These are phyloP conservation scores for Notarius quadriscutis DNA, from an alignment of 2,113 vertebrate species.

Conservation along the genomic window DNA sequence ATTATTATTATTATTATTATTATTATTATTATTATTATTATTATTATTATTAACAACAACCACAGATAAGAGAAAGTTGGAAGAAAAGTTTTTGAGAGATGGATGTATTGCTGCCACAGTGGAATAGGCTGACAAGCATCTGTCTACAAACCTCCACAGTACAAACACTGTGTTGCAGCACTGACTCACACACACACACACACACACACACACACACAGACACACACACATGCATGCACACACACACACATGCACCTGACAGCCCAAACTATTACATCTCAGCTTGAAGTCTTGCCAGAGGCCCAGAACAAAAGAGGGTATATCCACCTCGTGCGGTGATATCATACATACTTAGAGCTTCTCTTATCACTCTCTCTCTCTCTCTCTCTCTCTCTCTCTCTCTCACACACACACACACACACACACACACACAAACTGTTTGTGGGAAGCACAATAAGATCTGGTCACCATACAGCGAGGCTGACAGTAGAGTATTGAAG, in stretches of 20 bases:
- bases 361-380: neutral
- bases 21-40: conserved; percentile 11
- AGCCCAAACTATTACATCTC: conserved; percentile 57
- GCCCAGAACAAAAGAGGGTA: conserved; percentile 51
- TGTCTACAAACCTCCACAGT: conserved; percentile 72
- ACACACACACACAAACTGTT: conserved; percentile 43
- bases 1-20: neutral
- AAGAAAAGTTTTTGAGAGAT: neutral
- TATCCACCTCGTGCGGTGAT: conserved; percentile 57
- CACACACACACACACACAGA: conserved; percentile 16
- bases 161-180: conserved; percentile 72
- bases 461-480: conserved; percentile 72
- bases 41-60: neutral
- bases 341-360: conserved; percentile 51
- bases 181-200: conserved; percentile 27
- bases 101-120: conserved; percentile 66
- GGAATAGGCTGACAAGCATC: conserved; percentile 68
- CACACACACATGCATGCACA: neutral
- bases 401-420: conserved; percentile 33
- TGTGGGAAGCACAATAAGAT: conserved; percentile 72
- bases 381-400: too few species aligned
- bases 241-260: conserved; percentile 39
- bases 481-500: conserved; percentile 73
- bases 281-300: conserved; percentile 46
- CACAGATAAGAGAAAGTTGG: neutral